Base-by-base conservation (phyloP, 1,140 invertebrate genomes). In the Grapholita molesta region DNA sequence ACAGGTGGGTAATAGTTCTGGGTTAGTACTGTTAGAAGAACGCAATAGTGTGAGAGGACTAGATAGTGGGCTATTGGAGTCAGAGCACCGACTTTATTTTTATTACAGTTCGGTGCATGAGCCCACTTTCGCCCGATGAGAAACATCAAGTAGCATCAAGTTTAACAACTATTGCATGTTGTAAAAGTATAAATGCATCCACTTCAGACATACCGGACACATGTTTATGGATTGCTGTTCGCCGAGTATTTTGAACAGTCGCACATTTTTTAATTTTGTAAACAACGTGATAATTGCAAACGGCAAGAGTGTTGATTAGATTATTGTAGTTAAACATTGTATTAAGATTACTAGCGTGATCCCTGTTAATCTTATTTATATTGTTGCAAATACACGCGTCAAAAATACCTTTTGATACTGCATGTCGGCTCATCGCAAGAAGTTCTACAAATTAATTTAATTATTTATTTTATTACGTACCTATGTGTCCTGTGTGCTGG, bases 401-500 rank as follows among this genome's bases (percentile, higher is more conserved):
- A n/a, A n/a, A n/a, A n/a, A n/a, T n/a, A n/a, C n/a, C n/a, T n/a
- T n/a, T n/a, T n/a, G n/a, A n/a, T n/a, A n/a, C n/a, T n/a, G n/a
- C n/a, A n/a, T n/a, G n/a, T n/a, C n/a, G n/a, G n/a, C n/a, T n/a
- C n/a, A n/a, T n/a, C n/a, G n/a, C n/a, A n/a, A n/a, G n/a, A n/a
- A n/a, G n/a, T n/a, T n/a, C n/a, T n/a, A n/a, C n/a, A n/a, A n/a
- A n/a, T n/a, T n/a, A n/a, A n/a, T n/a, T n/a, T n/a, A n/a, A n/a
- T n/a, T n/a, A n/a, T n/a, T n/a, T 42, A 42, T n/a, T 15, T 6
- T 7, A 66, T 4, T 28, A 61, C 76, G 80, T 71, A 92, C 91
- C 92, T 89, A 92, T 92, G 84, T 98, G 97, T 66, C 95, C 97
- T n/a, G 97, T 98, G 83, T 98, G 97, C 71, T 96, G 95, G 86